Evolutionary conservation across 2,888 invertebrate genomes (phyloP), one percentile per base, ranked within the genome.

Genomic region (Polyploca ridens): DNA sequence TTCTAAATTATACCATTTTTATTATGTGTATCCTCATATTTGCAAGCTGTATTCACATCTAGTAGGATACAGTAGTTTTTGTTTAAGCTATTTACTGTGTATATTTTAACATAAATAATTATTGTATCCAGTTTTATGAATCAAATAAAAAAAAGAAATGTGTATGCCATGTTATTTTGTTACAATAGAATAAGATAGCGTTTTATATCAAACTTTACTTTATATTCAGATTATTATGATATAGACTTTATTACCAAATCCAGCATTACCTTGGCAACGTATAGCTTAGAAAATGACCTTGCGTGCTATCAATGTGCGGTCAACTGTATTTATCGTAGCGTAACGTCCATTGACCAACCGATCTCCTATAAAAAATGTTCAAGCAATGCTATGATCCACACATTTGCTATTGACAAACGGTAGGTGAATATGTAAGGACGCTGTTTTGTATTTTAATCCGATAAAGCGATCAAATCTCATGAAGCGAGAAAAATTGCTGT

Each of bases 221-320:
- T 46, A 5, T 46, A 6, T 46, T 6, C n/a, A n/a, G 7, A n/a
- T 6, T 6, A 7, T n/a, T n/a, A 14, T 44, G 14, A 44, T 46
- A 46, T 46, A 10, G n/a, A 44, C n/a, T n/a, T 46, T 14, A 14
- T 14, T 44, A n/a, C 2, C 46, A 54, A 54, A 54, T 54, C 16
- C 27, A 1, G 19, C 16, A 19, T 3, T 10, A 10, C 16, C 54
- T 54, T 54, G 54, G 19, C 16, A 16, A 54, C 16, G 19, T 16
- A 11, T 19, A 16, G 19, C 3, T n/a, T 54, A 19, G 54, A 54
- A 54, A 54, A 54, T 54, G 16, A 19, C 54, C 54, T 46, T n/a
- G 46, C 46, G n/a, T n/a, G 7, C 54, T n/a, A 54, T 54, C 54
- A 54, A 19, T 54, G 54, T 19, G 54, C 54, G 54, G 54, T 54